phyloP scores from a whole-genome alignment of 2,797 vertebrate genomes.

The Apodemus agrarius region DNA sequence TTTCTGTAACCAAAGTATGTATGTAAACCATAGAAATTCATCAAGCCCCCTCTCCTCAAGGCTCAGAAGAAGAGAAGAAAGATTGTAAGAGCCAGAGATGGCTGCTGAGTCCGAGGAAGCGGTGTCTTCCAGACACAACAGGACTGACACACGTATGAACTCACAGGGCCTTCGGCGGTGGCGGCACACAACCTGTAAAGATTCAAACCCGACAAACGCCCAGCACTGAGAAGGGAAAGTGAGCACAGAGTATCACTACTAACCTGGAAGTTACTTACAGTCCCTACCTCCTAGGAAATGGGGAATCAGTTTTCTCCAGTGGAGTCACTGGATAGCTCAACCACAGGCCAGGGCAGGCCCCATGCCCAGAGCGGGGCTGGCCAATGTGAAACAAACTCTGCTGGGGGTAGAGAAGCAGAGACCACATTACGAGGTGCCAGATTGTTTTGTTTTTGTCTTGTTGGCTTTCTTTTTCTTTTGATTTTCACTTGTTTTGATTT shows the following conservation, averaged over 20 bases:
- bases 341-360: background rate
- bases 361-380: background rate
- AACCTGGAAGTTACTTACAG: background rate
- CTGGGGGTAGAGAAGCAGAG: background rate
- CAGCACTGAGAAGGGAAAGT: background rate
- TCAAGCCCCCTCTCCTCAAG: background rate
- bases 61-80: background rate
- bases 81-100: background rate
- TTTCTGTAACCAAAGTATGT: background rate
- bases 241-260: background rate
- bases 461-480: background rate
- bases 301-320: background rate
- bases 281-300: background rate
- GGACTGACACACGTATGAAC: background rate
- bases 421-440: too few species aligned
- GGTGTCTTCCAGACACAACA: background rate
- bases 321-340: background rate
- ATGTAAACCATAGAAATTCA: slow-evolving; percentile 8
- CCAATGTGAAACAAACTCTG: background rate
- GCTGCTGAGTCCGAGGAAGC: background rate
- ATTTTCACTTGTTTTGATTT: background rate
- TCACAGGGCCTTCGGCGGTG: background rate
- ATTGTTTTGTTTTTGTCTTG: background rate
- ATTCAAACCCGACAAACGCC: background rate
- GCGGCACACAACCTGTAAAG: background rate